These are phyloP conservation scores for Ashinkailepas kermadecensis DNA, from an alignment of 2,888 invertebrate species.

Conservation along the genomic window DNA sequence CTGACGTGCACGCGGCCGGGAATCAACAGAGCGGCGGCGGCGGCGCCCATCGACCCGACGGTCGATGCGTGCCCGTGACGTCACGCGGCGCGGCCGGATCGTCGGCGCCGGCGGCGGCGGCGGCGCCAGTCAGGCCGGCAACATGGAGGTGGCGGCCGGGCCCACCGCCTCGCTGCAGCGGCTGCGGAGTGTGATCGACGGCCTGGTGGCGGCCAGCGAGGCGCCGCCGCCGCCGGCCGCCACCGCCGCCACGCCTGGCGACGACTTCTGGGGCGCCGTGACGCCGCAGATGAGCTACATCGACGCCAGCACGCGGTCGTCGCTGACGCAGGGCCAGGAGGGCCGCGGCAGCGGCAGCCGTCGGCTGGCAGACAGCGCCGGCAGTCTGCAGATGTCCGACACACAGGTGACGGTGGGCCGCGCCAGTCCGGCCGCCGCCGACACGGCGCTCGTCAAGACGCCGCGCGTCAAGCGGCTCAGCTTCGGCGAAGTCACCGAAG, in stretches of 20 bases:
- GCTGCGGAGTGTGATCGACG: constrained; percentile 9
- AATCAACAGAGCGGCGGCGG: constrained; percentile 20
- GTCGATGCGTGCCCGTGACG: background rate
- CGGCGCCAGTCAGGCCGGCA: background rate
- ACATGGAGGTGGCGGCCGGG: background rate
- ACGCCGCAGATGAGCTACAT: constrained; percentile 38
- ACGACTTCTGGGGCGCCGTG: constrained; percentile 38
- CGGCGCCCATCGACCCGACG: constrained; percentile 1
- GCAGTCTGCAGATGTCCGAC: constrained; percentile 20
- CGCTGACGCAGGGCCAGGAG: constrained; percentile 25
- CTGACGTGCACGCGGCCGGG: background rate
- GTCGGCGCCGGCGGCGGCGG: background rate
- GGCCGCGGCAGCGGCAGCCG: background rate
- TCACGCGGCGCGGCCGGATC: background rate
- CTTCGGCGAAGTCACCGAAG: constrained; percentile 32
- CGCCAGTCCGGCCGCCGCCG: constrained; percentile 20
- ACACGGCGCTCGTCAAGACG: constrained; percentile 31
- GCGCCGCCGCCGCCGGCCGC: too few species aligned
- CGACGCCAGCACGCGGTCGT: constrained; percentile 36
- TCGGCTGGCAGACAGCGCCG: constrained; percentile 1
- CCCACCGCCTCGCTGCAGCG: constrained; percentile 15
- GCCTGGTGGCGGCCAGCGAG: constrained; percentile 8
- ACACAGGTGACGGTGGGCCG: background rate
- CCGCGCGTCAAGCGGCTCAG: constrained; percentile 32
- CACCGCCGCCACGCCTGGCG: background rate